Evolutionary conservation across 2,113 vertebrate genomes (phyloP), one percentile per base, ranked within the genome.

Genomic region (Salvator merianae): DNA sequence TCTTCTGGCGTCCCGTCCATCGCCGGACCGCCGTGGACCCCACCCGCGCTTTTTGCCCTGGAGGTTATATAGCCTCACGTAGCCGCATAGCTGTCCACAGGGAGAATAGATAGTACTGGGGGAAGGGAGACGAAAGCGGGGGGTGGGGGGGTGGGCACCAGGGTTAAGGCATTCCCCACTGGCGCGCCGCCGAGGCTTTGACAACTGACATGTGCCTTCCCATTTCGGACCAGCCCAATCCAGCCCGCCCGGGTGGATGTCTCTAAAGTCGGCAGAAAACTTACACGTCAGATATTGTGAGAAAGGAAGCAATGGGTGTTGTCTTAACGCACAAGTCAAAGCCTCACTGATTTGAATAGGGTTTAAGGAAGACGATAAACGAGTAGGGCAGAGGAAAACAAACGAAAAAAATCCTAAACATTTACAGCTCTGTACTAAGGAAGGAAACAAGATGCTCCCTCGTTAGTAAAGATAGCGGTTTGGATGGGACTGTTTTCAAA

Each of bases 1-100:
- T 70, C 73, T 63, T 47, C 36, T 10, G 5, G 9, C 30, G 4
- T 9, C 36, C 4, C 1, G 2, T 79, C n/a, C 0, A 26, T 68
- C 75, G 10, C 1, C 34, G 3, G 36, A 28, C 70, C 10, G 43
- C 43, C 10, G 43, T 5, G 43, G 6, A 5, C 43, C 2, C 43
- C 43, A 9, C 43, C 6, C 43, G 6, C 43, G 6, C 43, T 9
- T 47, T 9, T 47, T 5, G 28, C 70, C 30, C 36, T 1, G 55
- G 59, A 34, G 55, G 81, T 74, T 74, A 74, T 32, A 63, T 40
- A 34, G 81, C 71, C 20, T 75, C 59, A 3, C 59, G 71, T 75
- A 34, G 38, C 34, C 13, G 22, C 38, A 24, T 14, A 63, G 50
- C 34, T 63, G 53, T 16, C 55, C 55, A 14, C 34, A 5, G 38